phyloP scores from a whole-genome alignment of 2,113 vertebrate genomes.

The Lethenteron camtschaticum region DNA sequence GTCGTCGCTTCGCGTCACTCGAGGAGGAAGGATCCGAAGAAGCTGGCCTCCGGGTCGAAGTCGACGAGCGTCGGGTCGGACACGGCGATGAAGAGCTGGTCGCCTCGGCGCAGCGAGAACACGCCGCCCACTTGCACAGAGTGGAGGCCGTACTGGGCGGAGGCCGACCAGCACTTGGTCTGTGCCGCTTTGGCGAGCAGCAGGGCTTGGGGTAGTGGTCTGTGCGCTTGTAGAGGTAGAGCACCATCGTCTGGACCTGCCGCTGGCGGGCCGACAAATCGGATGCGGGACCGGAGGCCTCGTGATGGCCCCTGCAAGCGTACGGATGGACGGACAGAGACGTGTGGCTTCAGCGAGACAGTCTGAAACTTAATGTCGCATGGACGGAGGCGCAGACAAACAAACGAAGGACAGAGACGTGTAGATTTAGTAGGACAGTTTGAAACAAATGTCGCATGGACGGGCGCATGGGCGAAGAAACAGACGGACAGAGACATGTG shows the following conservation, averaged over 20 bases:
- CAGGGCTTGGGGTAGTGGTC: conserved; percentile 38
- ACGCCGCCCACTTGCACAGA: conserved; percentile 55
- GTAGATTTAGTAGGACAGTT: too few species aligned
- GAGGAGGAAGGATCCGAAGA: conserved; percentile 48
- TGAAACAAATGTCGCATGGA: too few species aligned
- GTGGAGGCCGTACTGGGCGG: conserved; percentile 48
- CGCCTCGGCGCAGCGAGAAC: conserved; percentile 42
- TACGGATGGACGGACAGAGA: too few species aligned
- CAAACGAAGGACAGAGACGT: too few species aligned
- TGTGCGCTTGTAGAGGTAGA: conserved; percentile 45
- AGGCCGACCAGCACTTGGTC: conserved; percentile 52
- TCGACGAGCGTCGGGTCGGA: conserved; percentile 41
- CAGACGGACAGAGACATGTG: too few species aligned
- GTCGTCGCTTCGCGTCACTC: conserved; percentile 13
- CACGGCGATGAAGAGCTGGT: conserved; percentile 54
- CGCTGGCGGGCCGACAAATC: too few species aligned
- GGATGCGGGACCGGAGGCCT: too few species aligned
- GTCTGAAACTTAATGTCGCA: too few species aligned
- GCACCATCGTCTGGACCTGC: conserved; percentile 23
- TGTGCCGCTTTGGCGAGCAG: conserved; percentile 54
- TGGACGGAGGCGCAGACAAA: too few species aligned
- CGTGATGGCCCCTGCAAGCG: too few species aligned
- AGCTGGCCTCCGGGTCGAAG: conserved; percentile 35
- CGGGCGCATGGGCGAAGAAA: too few species aligned
- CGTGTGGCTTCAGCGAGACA: too few species aligned